These are phyloP conservation scores for Onchidella celtica DNA, from an alignment of 2,888 invertebrate species.

Conservation along the genomic window DNA sequence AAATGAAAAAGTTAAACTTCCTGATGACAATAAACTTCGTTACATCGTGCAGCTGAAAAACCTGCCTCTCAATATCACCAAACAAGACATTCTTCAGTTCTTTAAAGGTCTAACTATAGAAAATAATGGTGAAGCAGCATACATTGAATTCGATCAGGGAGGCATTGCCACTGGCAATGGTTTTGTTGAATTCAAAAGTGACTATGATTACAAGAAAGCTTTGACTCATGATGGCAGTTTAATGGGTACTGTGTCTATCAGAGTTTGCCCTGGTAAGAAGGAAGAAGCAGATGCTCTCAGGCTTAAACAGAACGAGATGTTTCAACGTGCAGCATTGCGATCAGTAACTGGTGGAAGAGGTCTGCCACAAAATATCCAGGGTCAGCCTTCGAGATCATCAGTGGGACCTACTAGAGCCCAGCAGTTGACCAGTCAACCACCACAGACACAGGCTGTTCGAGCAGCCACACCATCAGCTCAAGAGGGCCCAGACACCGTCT, in stretches of 20 bases:
- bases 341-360: slow-evolving; percentile 5
- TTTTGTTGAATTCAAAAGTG: slow-evolving; percentile 89
- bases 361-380: background rate
- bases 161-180: slow-evolving; percentile 84
- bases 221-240: slow-evolving; percentile 84
- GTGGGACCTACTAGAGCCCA: background rate
- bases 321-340: slow-evolving; percentile 47
- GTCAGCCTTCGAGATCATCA: background rate
- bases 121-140: slow-evolving; percentile 82
- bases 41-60: slow-evolving; percentile 54
- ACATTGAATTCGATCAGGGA: slow-evolving; percentile 82
- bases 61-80: slow-evolving; percentile 62
- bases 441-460: background rate
- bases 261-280: slow-evolving; percentile 55
- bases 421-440: background rate
- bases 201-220: slow-evolving; percentile 87
- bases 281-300: slow-evolving; percentile 61
- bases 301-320: slow-evolving; percentile 55
- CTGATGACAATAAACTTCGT: slow-evolving; percentile 2
- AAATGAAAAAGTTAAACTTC: background rate
- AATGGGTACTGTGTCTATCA: slow-evolving; percentile 73
- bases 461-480: slow-evolving; percentile 13
- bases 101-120: slow-evolving; percentile 92
- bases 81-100: slow-evolving; percentile 92
- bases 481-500: slow-evolving; percentile 51